Base-by-base conservation (phyloP, 2,888 invertebrate genomes). In the Dicyrtomina minuta region DNA sequence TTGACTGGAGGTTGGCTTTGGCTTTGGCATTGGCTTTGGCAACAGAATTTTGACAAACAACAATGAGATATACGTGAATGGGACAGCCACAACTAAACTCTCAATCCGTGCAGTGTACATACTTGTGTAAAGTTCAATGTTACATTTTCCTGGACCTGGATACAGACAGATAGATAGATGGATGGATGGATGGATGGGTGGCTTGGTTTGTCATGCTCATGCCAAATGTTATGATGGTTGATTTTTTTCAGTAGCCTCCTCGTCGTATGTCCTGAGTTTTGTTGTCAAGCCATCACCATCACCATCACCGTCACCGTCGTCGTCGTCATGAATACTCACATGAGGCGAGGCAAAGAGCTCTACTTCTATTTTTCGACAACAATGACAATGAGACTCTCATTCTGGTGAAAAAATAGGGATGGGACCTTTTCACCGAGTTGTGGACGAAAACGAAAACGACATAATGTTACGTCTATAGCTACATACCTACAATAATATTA, bases 221-320 rank as follows among this genome's bases (percentile, higher is more conserved):
- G 62, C 67, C 70, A 66, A 70, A 70, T 70, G 70, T 70, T 70
- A 67, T 70, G 70, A 70, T 70, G 70, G 66, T 67, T 66, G 61
- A 66, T 66, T 70, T 70, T 70, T 70, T 62, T 53, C 55, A 39
- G 53, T 70, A 53, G 43, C 53, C 33, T 51, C 55, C 39, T 59
- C 60, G 66, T 70, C 55, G 26, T 13, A 22, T 1, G 43, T 15
- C n/a, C n/a, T n/a, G n/a, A n/a, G n/a, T n/a, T n/a, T n/a, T n/a
- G n/a, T n/a, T n/a, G n/a, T n/a, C n/a, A n/a, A n/a, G n/a, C n/a
- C n/a, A n/a, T n/a, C n/a, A n/a, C n/a, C n/a, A n/a, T n/a, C n/a
- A n/a, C n/a, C n/a, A n/a, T n/a, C n/a, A n/a, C n/a, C n/a, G n/a
- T n/a, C n/a, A n/a, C n/a, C n/a, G n/a, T n/a, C n/a, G n/a, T n/a